phyloP scores from a whole-genome alignment of 1,140 invertebrate genomes.

The Pentalonia nigronervosa region DNA sequence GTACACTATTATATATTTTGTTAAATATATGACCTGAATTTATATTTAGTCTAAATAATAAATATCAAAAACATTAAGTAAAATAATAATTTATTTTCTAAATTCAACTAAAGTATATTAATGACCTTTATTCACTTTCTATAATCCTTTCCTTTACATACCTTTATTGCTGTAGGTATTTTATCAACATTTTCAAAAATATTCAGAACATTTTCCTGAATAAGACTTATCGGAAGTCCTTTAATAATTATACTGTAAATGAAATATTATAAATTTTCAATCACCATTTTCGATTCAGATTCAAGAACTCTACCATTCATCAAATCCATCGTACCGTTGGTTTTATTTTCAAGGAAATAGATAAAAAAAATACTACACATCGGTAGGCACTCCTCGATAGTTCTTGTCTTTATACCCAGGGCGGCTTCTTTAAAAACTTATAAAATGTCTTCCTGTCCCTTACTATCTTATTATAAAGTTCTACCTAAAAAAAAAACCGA shows the following conservation, averaged over 20 bases:
- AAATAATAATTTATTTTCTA: not conserved
- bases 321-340: not conserved
- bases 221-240: not conserved
- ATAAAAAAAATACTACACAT: not conserved
- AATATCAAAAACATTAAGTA: not conserved
- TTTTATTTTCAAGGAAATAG: not conserved
- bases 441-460: not conserved
- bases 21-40: not conserved
- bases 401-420: not conserved
- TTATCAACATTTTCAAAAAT: not conserved
- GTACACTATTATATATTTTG: not conserved
- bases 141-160: not conserved
- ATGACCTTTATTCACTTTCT: not conserved
- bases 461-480: not conserved
- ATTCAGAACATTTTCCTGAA: not conserved
- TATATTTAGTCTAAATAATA: not conserved
- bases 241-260: not conserved
- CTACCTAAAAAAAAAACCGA: not conserved
- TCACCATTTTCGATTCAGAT: not conserved
- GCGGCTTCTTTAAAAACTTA: not conserved
- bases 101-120: not conserved
- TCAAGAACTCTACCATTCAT: not conserved
- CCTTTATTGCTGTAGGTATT: not conserved
- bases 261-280: not conserved
- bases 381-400: not conserved